Conservation (phyloP, 1,140 invertebrate species). For the Parasteatoda tepidariorum region DNA sequence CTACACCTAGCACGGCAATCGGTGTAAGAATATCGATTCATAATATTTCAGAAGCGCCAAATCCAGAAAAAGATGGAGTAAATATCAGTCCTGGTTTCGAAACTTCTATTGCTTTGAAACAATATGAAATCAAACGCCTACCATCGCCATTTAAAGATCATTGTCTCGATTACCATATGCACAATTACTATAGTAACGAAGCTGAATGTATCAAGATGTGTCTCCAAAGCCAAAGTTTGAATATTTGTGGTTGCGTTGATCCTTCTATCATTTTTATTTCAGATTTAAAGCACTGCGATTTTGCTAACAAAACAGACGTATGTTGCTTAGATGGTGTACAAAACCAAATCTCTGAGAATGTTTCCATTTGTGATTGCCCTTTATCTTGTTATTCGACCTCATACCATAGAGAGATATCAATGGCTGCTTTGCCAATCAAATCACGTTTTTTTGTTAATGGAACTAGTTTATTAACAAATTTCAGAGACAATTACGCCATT, state of each 20-base stretch:
- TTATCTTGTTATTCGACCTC: not conserved
- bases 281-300: not conserved
- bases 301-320: not conserved
- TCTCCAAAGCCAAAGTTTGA: not conserved
- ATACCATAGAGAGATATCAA: not conserved
- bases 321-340: not conserved
- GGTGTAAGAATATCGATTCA: constrained; percentile 17
- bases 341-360: not conserved
- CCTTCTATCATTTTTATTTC: not conserved
- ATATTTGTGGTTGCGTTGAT: not conserved
- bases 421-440: not conserved
- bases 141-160: constrained; percentile 3
- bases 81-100: constrained; percentile 5
- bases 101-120: not conserved
- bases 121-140: not conserved
- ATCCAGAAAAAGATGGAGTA: constrained; percentile 8
- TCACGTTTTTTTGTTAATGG: too few relatives aligned
- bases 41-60: not conserved
- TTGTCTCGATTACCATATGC: not conserved
- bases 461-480: too few relatives aligned
- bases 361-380: not conserved
- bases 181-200: not conserved
- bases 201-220: not conserved
- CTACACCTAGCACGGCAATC: not conserved
- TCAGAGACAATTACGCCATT: too few relatives aligned